These are phyloP conservation scores for Paedocypris sp. DNA, from an alignment of 2,113 vertebrate species.

Conservation along the genomic window DNA sequence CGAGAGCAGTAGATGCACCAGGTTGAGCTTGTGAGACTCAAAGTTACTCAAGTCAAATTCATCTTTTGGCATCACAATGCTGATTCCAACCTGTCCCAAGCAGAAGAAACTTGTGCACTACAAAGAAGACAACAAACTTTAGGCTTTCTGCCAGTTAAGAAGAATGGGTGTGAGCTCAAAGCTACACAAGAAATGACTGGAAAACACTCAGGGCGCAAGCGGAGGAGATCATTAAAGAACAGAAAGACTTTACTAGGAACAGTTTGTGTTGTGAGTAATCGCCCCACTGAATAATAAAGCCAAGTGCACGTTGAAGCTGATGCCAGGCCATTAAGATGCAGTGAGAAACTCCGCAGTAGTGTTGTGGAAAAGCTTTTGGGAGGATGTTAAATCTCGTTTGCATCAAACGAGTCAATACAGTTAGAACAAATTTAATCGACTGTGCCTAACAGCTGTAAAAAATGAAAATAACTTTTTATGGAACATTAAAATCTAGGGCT, in stretches of 20 bases:
- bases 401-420: not conserved
- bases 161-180: not conserved
- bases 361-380: not conserved
- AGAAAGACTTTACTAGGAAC: slow-evolving; percentile 24
- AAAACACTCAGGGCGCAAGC: slow-evolving; percentile 3
- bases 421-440: not conserved
- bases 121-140: slow-evolving; percentile 5
- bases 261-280: slow-evolving; percentile 22
- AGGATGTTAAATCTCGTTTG: not conserved
- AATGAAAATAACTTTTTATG: no score
- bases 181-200: not conserved
- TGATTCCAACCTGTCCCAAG: not conserved
- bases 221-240: slow-evolving; percentile 28
- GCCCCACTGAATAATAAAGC: slow-evolving; percentile 13
- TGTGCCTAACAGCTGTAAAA: not conserved
- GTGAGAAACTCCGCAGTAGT: not conserved
- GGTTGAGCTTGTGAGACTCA: no score
- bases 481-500: no score
- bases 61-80: no score
- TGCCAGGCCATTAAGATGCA: slow-evolving; percentile 3
- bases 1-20: not conserved
- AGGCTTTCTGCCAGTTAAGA: slow-evolving; percentile 9
- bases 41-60: no score
- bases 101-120: not conserved
- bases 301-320: slow-evolving; percentile 8